Conservation (phyloP, 2,113 vertebrate species). For the Ondatra zibethicus region DNA sequence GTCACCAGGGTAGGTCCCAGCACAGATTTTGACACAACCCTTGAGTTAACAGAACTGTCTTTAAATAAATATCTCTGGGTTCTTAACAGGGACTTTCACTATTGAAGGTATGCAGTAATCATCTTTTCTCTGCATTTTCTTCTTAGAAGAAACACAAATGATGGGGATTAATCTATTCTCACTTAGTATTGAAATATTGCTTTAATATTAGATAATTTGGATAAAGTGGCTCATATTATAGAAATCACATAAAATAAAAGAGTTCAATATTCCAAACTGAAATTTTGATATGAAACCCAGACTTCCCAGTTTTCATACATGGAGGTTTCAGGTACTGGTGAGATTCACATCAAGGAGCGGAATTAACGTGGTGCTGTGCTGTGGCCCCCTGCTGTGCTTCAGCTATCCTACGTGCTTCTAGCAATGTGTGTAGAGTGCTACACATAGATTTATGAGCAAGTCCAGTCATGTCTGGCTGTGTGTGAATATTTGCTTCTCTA, state of each 20-base stretch:
- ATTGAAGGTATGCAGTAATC: neutral
- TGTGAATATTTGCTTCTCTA: neutral
- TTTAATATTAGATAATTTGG: neutral
- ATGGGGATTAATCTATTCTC: neutral
- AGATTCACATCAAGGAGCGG: neutral
- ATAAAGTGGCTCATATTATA: neutral
- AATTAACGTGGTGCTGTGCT: neutral
- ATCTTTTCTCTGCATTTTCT: neutral
- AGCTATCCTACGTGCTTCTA: neutral
- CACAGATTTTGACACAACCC: neutral
- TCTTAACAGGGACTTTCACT: neutral
- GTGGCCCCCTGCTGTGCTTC: neutral
- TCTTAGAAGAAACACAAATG: constrained; percentile 34
- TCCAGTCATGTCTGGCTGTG: neutral
- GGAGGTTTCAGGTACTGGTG: neutral
- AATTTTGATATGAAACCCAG: constrained; percentile 6
- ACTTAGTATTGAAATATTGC: neutral
- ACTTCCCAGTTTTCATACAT: neutral
- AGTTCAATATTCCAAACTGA: neutral
- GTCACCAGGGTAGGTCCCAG: too few species aligned
- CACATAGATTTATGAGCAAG: neutral
- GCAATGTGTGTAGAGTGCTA: neutral
- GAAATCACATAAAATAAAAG: neutral
- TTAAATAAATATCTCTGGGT: neutral
- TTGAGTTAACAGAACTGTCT: neutral